Percentiles rank a stretch among this genome's conserved stretches.
phyloP scores from a whole-genome alignment of 2,888 invertebrate genomes.

The Rhorus exstirpatorius region DNA sequence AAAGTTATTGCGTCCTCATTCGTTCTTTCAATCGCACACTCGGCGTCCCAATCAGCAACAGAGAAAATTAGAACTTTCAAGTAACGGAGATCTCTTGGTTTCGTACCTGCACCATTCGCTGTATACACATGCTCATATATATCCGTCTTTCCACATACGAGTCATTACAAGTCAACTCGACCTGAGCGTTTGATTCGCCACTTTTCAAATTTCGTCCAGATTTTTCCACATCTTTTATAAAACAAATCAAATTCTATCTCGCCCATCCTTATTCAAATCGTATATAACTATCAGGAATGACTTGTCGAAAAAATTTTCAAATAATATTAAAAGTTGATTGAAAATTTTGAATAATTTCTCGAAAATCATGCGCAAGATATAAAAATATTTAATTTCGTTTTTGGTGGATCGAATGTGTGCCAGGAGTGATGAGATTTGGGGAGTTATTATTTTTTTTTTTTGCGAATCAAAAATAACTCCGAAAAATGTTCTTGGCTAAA shows the following conservation, averaged over 20 bases:
- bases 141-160: not conserved
- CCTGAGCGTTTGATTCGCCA: not conserved
- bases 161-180: not conserved
- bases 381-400: no score
- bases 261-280: no score
- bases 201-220: not conserved
- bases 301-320: no score
- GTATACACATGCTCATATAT: not conserved
- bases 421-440: no score
- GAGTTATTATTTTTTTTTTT: no score
- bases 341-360: no score
- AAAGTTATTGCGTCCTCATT: conserved; percentile 34
- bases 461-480: no score
- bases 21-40: conserved; percentile 45
- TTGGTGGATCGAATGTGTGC: no score
- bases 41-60: conserved; percentile 46
- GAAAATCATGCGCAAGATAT: no score
- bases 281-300: no score
- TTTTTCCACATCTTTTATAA: not conserved
- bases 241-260: not conserved
- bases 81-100: conserved; percentile 8
- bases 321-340: no score
- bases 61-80: conserved; percentile 43
- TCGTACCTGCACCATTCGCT: not conserved
- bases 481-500: no score